Conservation (phyloP, 2,888 invertebrate species). For the Tetragnatha montana region DNA sequence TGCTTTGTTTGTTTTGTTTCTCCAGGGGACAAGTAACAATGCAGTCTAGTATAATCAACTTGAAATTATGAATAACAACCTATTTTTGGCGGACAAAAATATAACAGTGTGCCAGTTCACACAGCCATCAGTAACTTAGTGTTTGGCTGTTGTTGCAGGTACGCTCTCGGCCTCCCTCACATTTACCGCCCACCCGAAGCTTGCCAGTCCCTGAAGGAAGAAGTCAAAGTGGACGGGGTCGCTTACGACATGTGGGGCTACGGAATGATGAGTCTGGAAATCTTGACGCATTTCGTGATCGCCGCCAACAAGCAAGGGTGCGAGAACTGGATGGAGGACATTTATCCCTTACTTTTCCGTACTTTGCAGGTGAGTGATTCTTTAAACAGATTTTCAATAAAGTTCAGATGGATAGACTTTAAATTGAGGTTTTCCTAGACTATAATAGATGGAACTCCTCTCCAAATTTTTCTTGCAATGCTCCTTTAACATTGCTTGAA, state of each 20-base stretch:
- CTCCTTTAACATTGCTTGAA: no score
- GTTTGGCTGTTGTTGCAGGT: not conserved
- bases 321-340: not conserved
- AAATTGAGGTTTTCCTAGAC: not conserved
- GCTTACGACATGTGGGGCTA: slow-evolving; percentile 24
- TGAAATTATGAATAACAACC: no score
- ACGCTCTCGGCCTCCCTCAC: slow-evolving; percentile 5
- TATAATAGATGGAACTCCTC: no score
- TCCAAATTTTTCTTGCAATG: no score
- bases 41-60: no score
- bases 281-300: not conserved
- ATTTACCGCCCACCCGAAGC: slow-evolving; percentile 9
- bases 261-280: slow-evolving; percentile 17
- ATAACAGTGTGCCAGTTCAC: no score
- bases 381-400: no score
- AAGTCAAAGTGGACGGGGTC: slow-evolving; percentile 4
- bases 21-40: no score
- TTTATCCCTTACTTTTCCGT: not conserved
- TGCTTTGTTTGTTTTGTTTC: no score
- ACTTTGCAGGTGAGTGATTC: slow-evolving; percentile 11
- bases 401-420: not conserved
- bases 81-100: no score
- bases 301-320: not conserved
- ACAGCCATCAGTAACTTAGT: not conserved
- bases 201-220: not conserved